Conservation (phyloP, 2,888 invertebrate species). For the Cephonodes hylas region DNA sequence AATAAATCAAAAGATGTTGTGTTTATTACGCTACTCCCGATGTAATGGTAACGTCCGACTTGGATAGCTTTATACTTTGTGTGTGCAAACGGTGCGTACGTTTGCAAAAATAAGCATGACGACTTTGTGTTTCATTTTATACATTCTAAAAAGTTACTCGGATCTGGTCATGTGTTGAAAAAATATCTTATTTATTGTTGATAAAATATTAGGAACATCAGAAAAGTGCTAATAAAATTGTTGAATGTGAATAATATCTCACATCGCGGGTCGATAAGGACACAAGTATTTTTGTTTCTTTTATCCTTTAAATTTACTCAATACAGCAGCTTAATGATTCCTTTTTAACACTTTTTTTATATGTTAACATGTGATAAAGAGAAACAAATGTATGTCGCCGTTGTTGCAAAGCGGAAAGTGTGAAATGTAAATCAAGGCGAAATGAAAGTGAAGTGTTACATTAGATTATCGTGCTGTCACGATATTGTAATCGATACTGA, state of each 20-base stretch:
- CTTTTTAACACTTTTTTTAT: neutral
- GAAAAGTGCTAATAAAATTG: neutral
- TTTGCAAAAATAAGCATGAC: slow-evolving; percentile 1
- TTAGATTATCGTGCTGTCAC: slow-evolving; percentile 51
- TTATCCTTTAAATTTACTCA: neutral
- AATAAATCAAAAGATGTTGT: slow-evolving; percentile 4
- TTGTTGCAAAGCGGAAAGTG: slow-evolving; percentile 10
- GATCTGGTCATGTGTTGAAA: neutral
- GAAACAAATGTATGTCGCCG: neutral
- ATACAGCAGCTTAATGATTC: neutral
- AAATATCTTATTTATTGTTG: neutral
- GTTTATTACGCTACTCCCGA: neutral
- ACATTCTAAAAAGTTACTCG: neutral
- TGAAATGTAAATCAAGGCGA: slow-evolving; percentile 35
- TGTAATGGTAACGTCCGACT: neutral
- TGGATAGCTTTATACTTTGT: no score
- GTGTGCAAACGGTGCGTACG: neutral
- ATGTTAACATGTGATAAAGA: no score
- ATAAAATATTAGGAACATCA: neutral
- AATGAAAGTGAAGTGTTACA: slow-evolving; percentile 38
- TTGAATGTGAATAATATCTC: neutral
- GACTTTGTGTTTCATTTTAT: neutral
- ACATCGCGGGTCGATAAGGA: neutral
- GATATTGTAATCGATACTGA: slow-evolving; percentile 67
- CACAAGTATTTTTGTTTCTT: neutral